phyloP scores from a whole-genome alignment of 2,888 invertebrate species.

The Drosophila eohydei region DNA sequence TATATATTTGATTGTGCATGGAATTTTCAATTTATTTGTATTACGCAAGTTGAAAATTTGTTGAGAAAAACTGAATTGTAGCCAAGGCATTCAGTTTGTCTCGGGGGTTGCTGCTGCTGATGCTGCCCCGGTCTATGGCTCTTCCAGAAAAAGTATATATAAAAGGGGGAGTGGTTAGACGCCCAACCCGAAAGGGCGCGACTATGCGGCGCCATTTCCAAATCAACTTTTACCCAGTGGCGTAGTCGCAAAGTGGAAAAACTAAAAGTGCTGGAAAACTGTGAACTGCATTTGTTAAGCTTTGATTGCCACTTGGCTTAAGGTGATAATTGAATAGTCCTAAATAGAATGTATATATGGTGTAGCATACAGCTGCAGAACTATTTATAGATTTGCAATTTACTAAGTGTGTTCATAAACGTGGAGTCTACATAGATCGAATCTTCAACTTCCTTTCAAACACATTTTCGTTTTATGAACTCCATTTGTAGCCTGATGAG shows the following conservation, averaged over 20 bases:
- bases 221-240: constrained; percentile 55
- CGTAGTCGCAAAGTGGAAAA: constrained; percentile 26
- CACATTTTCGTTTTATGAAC: no score
- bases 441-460: no score
- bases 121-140: constrained; percentile 35
- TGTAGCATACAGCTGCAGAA: no score
- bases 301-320: neutral
- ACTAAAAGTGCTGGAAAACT: neutral
- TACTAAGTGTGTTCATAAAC: no score
- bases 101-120: constrained; percentile 54
- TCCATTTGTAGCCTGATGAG: no score
- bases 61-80: constrained; percentile 25
- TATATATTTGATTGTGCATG: constrained; percentile 50
- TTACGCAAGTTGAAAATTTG: constrained; percentile 38
- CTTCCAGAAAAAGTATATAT: constrained; percentile 12
- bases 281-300: neutral
- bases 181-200: constrained; percentile 53
- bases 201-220: constrained; percentile 69
- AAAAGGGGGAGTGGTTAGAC: constrained; percentile 75
- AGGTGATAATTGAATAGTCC: no score
- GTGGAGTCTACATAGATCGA: no score
- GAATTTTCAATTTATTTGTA: constrained; percentile 77
- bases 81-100: constrained; percentile 12
- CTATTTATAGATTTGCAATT: no score
- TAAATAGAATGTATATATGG: no score